These are phyloP conservation scores for Pristionchus mayeri DNA, from an alignment of 2,888 invertebrate genomes.

Conservation along the genomic window DNA sequence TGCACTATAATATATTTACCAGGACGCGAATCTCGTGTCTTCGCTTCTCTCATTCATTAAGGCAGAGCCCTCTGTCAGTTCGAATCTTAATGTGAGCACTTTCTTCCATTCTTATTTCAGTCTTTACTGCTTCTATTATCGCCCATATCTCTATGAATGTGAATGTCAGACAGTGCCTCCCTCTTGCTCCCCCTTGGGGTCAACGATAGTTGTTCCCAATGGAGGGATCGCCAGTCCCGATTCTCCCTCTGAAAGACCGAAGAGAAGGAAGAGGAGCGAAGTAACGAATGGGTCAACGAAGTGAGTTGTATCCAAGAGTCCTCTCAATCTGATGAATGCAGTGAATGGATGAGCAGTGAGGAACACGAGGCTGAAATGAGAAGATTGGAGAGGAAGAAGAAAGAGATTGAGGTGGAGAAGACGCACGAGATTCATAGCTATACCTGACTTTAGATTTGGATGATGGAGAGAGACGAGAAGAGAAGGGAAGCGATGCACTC, in stretches of 20 bases:
- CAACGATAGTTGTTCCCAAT: background rate
- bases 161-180: background rate
- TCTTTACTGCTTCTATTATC: background rate
- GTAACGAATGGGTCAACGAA: background rate
- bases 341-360: slow-evolving; percentile 1
- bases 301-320: background rate
- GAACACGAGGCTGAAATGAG: slow-evolving; percentile 2
- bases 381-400: slow-evolving; percentile 30
- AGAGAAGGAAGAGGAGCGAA: slow-evolving; percentile 16
- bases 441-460: slow-evolving; percentile 34
- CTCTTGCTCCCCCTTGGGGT: background rate
- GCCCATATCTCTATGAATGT: background rate
- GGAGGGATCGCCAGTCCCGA: background rate
- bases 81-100: background rate
- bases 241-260: background rate
- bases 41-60: slow-evolving; percentile 6
- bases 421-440: too few relatives aligned
- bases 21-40: background rate
- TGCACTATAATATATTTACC: background rate
- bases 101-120: too few relatives aligned
- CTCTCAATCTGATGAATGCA: background rate
- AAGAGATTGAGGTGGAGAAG: slow-evolving; percentile 18
- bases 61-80: background rate
- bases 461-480: slow-evolving; percentile 26
- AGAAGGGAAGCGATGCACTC: slow-evolving; percentile 28